These are phyloP conservation scores for Melanotaenia trifasciata DNA, from an alignment of 2,797 vertebrate genomes.

Conservation along the genomic window DNA sequence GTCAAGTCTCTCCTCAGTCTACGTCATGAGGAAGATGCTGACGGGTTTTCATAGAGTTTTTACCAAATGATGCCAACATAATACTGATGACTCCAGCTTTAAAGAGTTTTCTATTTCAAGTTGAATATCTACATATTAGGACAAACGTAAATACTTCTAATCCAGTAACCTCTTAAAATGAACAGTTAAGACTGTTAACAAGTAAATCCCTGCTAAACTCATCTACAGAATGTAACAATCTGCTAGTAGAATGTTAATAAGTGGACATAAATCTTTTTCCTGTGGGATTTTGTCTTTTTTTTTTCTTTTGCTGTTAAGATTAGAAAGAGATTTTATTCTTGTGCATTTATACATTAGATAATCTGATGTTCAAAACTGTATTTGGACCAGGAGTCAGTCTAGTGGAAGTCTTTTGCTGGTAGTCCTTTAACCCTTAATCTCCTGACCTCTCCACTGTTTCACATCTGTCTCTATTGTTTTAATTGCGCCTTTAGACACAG, in stretches of 20 bases:
- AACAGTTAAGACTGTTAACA: no score
- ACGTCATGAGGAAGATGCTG: background rate
- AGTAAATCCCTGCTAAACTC: background rate
- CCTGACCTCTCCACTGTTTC: slow-evolving; percentile 29
- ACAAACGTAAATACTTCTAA: background rate
- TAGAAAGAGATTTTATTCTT: background rate
- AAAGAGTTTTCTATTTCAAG: background rate
- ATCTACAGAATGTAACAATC: background rate
- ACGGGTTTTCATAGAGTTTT: background rate
- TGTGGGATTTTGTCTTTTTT: no score
- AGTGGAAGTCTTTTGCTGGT: slow-evolving; percentile 19
- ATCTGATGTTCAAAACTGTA: background rate
- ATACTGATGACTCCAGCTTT: background rate
- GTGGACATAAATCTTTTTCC: no score
- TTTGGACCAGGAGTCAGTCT: background rate
- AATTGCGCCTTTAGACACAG: slow-evolving; percentile 44
- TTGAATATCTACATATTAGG: background rate
- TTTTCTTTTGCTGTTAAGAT: background rate
- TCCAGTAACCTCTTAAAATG: no score
- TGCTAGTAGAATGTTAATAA: no score
- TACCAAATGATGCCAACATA: background rate
- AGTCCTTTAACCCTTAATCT: slow-evolving; percentile 19
- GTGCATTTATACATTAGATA: background rate
- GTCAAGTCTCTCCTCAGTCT: background rate
- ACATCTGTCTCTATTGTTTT: slow-evolving; percentile 50